These are phyloP conservation scores for Melanostigma gelatinosum DNA, from an alignment of 2,113 vertebrate species.

Conservation along the genomic window DNA sequence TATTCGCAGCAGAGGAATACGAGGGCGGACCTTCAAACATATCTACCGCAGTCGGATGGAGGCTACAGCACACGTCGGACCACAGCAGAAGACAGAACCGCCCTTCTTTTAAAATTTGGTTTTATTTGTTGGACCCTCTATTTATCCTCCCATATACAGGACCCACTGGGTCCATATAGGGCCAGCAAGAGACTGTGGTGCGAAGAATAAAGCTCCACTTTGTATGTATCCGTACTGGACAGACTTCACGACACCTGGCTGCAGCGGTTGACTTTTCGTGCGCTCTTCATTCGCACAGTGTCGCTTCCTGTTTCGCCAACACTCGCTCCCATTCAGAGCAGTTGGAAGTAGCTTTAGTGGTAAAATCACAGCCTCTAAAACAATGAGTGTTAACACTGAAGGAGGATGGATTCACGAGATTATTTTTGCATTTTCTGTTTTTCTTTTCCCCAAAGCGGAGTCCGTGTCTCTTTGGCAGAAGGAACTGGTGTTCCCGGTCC, in stretches of 20 bases:
- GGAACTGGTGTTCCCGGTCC: background rate
- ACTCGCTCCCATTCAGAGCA: background rate
- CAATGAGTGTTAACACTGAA: background rate
- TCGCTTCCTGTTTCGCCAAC: constrained; percentile 49
- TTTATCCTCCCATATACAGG: constrained; percentile 35
- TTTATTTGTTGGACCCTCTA: constrained; percentile 26
- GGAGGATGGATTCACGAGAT: background rate
- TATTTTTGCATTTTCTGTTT: background rate
- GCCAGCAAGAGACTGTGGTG: constrained; percentile 47
- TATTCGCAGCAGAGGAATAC: constrained; percentile 6
- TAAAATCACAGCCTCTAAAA: background rate
- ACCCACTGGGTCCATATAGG: constrained; percentile 33
- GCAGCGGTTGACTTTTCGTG: constrained; percentile 38
- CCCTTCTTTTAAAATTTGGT: background rate
- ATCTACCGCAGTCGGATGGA: constrained; percentile 20
- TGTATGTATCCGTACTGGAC: constrained; percentile 47
- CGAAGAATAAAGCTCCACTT: constrained; percentile 33
- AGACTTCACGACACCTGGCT: constrained; percentile 35
- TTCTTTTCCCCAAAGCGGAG: background rate
- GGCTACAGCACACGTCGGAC: constrained; percentile 49
- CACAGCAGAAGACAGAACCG: constrained; percentile 39
- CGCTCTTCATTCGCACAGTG: constrained; percentile 53
- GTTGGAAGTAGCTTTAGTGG: background rate
- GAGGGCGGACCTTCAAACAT: constrained; percentile 17
- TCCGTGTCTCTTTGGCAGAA: background rate